Conservation (phyloP, 2,888 invertebrate species). For the Doris montereyensis region DNA sequence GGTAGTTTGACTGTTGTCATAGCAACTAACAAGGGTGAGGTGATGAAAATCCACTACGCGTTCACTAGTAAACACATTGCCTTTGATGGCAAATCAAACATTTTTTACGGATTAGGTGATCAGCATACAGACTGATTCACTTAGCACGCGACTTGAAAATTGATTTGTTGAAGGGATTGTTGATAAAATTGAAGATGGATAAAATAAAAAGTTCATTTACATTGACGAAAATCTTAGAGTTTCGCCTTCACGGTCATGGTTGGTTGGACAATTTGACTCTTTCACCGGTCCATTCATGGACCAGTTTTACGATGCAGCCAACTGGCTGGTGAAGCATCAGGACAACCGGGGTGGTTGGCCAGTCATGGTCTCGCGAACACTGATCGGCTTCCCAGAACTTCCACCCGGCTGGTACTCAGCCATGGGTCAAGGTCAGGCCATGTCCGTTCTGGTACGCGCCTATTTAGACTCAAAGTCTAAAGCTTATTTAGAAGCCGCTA, state of each 20-base stretch:
- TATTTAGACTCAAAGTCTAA: conserved; percentile 80
- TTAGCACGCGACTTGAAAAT: conserved; percentile 90
- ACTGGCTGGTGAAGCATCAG: conserved; percentile 93
- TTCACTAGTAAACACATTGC: conserved; percentile 83
- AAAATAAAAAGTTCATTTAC: conserved; percentile 29
- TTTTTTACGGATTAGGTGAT: conserved; percentile 86
- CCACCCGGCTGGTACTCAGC: conserved; percentile 94
- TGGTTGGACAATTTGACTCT: conserved; percentile 68
- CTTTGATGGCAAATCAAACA: conserved; percentile 80
- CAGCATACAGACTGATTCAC: conserved; percentile 77
- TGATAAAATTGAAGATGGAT: conserved; percentile 33
- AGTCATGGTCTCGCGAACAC: conserved; percentile 80
- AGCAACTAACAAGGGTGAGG: conserved; percentile 80
- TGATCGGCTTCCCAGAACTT: conserved; percentile 74
- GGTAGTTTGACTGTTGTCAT: conserved; percentile 86
- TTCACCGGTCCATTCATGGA: no score
- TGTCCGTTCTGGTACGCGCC: conserved; percentile 94
- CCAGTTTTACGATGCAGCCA: conserved; percentile 92
- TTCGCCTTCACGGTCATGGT: conserved; percentile 69
- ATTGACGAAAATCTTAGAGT: conserved; percentile 54
- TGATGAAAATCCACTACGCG: conserved; percentile 87
- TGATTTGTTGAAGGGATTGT: conserved; percentile 88
- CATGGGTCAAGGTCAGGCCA: conserved; percentile 97
- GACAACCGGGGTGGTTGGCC: conserved; percentile 80
- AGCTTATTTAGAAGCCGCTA: conserved; percentile 87